These are phyloP conservation scores for Acleris sparsana DNA, from an alignment of 2,888 invertebrate genomes.

Conservation along the genomic window DNA sequence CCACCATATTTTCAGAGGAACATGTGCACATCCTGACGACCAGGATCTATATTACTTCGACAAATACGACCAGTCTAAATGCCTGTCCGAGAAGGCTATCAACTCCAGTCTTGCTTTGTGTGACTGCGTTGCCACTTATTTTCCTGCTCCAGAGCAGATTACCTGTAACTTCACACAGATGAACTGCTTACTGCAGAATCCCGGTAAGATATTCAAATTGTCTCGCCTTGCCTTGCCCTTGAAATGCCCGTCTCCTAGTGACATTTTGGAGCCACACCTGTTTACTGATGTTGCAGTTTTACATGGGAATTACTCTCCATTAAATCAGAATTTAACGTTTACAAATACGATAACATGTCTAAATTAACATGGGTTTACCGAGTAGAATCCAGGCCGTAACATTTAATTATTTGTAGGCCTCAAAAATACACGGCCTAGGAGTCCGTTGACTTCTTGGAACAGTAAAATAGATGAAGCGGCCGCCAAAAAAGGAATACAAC, in stretches of 20 bases:
- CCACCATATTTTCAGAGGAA: constrained; percentile 2
- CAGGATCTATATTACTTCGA: constrained; percentile 15
- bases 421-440: background rate
- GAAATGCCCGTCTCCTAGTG: no score
- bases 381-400: no score
- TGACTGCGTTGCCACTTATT: constrained; percentile 12
- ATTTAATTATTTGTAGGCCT: background rate
- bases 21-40: constrained; percentile 23
- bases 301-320: no score
- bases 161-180: constrained; percentile 25
- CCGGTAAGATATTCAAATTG: constrained; percentile 4
- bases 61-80: constrained; percentile 10
- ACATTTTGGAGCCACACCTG: no score
- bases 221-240: no score
- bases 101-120: constrained; percentile 19
- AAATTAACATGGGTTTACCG: no score
- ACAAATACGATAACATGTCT: no score
- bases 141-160: constrained; percentile 15
- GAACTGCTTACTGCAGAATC: constrained; percentile 14
- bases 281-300: no score
- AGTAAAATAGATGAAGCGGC: background rate
- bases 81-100: constrained; percentile 16
- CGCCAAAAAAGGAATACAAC: constrained; percentile 5
- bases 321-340: no score
- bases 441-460: background rate